phyloP scores from a whole-genome alignment of 2,113 vertebrate species.

The Sceloporus undulatus region DNA sequence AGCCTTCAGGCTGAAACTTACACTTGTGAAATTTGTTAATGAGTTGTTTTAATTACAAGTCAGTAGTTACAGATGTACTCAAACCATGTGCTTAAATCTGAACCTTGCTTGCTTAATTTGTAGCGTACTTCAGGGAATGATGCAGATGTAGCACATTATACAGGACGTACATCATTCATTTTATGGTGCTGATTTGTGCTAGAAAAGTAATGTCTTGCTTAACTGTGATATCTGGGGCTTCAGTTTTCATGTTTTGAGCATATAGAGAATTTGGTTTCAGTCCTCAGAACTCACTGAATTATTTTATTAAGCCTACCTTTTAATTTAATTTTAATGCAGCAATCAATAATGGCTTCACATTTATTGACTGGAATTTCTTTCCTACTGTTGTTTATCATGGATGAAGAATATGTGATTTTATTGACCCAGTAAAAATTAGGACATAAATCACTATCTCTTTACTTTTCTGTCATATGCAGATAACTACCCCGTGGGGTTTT shows the following conservation, averaged over 20 bases:
- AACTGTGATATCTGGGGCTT: not conserved
- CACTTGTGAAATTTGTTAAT: not conserved
- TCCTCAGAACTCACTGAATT: conserved; percentile 53
- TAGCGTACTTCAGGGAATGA: conserved; percentile 19
- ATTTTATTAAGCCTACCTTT: conserved; percentile 63
- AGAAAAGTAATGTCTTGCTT: conserved; percentile 19
- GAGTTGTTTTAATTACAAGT: not conserved
- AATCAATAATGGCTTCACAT: conserved; percentile 71
- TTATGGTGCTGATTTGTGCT: conserved; percentile 26
- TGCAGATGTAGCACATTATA: conserved; percentile 13
- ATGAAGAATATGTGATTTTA: conserved; percentile 64
- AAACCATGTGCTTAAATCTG: conserved; percentile 5
- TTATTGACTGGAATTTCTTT: conserved; percentile 70
- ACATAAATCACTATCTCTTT: conserved; percentile 68
- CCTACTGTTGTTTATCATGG: conserved; percentile 65
- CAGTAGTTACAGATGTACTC: conserved; percentile 13
- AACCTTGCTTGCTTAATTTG: conserved; percentile 17
- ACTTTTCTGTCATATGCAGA: conserved; percentile 48
- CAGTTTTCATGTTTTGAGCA: not conserved
- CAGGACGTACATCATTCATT: not conserved
- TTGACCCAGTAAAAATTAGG: conserved; percentile 66
- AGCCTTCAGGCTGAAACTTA: not conserved
- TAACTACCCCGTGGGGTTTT: conserved; percentile 62
- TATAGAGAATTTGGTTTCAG: not conserved
- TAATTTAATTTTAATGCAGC: conserved; percentile 69